These are phyloP conservation scores for Pseudotriccus pelzelni DNA, from an alignment of 2,797 vertebrate genomes.

Conservation along the genomic window DNA sequence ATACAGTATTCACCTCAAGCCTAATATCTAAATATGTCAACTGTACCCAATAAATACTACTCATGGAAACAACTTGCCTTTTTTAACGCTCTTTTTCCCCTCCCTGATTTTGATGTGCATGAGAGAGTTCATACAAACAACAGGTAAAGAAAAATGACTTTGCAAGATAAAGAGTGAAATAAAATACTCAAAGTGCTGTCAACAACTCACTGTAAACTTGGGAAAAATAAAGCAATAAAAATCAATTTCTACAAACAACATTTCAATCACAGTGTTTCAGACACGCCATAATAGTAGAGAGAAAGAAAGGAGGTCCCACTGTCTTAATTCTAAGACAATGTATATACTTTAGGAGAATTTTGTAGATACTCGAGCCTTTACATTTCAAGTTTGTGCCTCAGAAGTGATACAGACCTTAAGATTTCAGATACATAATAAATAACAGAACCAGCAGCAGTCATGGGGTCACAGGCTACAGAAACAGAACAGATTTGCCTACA, in stretches of 20 bases:
- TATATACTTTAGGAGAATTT: neutral
- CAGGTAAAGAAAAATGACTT: neutral
- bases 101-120: neutral
- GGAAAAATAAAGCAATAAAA: neutral
- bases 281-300: neutral
- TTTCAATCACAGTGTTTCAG: neutral
- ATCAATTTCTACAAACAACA: neutral
- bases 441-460: neutral
- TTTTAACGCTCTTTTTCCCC: neutral
- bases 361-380: neutral
- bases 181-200: neutral
- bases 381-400: neutral
- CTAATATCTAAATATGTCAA: neutral
- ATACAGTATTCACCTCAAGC: neutral
- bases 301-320: neutral
- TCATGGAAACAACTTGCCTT: neutral
- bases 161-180: conserved; percentile 17
- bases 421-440: neutral
- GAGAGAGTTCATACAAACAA: conserved; percentile 13
- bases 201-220: neutral
- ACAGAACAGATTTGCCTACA: neutral
- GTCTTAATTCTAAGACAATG: neutral
- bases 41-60: neutral
- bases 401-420: neutral
- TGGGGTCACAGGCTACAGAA: neutral